Conservation (phyloP, 2,113 vertebrate genomes). For the Tetraodon nigroviridis region DNA sequence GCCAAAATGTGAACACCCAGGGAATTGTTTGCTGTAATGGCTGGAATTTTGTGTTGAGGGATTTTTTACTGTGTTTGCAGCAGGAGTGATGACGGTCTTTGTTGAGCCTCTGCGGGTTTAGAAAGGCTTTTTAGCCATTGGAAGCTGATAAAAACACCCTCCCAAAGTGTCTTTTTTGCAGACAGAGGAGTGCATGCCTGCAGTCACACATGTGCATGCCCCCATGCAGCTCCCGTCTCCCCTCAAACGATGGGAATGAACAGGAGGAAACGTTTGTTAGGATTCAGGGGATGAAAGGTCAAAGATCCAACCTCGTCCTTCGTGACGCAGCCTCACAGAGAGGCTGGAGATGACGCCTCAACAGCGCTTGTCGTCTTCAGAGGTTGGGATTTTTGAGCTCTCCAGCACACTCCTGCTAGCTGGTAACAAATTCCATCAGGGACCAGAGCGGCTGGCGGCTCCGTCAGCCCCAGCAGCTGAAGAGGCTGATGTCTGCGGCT, state of each 20-base stretch:
- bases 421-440: slow-evolving; percentile 1
- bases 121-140: too few species aligned
- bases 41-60: too few species aligned
- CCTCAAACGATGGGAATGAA: slow-evolving; percentile 10
- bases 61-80: too few species aligned
- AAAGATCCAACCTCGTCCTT: slow-evolving; percentile 16
- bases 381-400: slow-evolving; percentile 9
- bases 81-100: too few species aligned
- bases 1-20: too few species aligned
- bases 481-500: slow-evolving; percentile 35
- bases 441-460: background rate
- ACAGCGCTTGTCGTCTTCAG: background rate
- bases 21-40: too few species aligned
- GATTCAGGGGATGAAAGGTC: slow-evolving; percentile 31
- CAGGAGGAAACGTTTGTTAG: background rate
- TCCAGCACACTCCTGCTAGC: slow-evolving; percentile 36
- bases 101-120: too few species aligned
- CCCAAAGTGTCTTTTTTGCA: background rate
- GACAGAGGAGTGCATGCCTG: slow-evolving; percentile 2
- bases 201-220: slow-evolving; percentile 4
- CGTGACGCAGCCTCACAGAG: background rate
- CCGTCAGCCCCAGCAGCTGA: background rate
- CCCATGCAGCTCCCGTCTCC: slow-evolving; percentile 7
- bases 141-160: background rate
- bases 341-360: background rate